A percentile compares a stretch with the other conserved stretches of the same genome.
Evolutionary conservation across 2,797 vertebrate genomes (phyloP).

Genomic region (Margarornis squamiger): DNA sequence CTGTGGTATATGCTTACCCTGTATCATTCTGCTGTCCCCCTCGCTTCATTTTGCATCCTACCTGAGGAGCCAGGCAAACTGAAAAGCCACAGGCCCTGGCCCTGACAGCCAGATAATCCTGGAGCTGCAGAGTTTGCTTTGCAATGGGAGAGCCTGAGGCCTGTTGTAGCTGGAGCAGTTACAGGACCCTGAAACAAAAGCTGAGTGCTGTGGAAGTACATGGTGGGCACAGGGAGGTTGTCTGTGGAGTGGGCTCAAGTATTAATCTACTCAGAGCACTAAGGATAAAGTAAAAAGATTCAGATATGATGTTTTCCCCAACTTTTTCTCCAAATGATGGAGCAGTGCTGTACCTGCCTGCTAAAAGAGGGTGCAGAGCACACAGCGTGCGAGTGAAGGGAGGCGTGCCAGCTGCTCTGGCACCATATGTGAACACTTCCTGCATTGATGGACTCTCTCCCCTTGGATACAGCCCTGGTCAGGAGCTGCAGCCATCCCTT

Average conservation of each 20-base stretch:
- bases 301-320: neutral
- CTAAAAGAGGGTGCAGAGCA: neutral
- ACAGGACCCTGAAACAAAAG: neutral
- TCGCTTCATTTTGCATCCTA: neutral
- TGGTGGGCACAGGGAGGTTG: neutral
- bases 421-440: neutral
- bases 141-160: neutral
- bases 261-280: neutral
- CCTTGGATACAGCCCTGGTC: neutral
- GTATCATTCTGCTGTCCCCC: rapidly evolving
- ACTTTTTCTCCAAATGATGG: neutral
- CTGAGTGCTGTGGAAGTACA: neutral
- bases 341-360: neutral
- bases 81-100: neutral
- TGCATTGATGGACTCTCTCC: neutral
- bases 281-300: neutral
- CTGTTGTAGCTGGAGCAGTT: neutral
- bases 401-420: neutral
- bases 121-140: neutral
- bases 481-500: neutral
- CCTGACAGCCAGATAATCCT: neutral
- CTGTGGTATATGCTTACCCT: neutral
- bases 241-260: neutral
- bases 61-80: neutral
- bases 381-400: rapidly evolving